Evolutionary conservation across 2,888 invertebrate species (phyloP), one percentile per base, ranked within the genome.

Genomic region (Dasysyrphus albostriatus): DNA sequence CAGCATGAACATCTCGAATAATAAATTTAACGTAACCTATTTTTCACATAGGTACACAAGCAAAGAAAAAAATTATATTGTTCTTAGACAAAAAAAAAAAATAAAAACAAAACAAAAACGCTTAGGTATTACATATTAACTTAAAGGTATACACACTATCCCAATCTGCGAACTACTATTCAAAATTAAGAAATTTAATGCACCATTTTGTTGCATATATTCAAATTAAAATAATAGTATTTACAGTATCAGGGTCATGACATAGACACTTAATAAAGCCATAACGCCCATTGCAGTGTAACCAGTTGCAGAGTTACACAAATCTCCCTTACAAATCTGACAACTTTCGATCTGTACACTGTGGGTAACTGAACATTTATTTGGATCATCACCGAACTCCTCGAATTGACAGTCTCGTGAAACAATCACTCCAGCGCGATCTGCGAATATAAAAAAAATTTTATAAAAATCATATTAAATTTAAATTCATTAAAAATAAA

Each of bases 291-390:
- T 63, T 7, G 90, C 88, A 69, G 90, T 56, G 49, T 89, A 89
- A 16, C 90, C 89, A 14, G 88, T 89, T n/a, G 92, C 90, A 0
- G 91, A 89, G 89, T 96, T 96, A 93, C 96, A 96, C 3, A 94
- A 94, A 88, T 96, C 95, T 39, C 94, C 94, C 77, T 95, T 95
- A 90, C 96, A 96, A 76, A 95, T 95, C 90, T 94, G 94, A 89
- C 96, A 96, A 77, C 83, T 90, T 7, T 91, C 90, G 47, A 92
- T 90, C 12, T 90, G 88, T 16, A 89, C 90, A 56, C 91, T 92
- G 88, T 91, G 91, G 10, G 90, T 90, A 32, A 92, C 91, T 12
- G 89, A 89, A 88, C 92, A 92, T n/a, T 88, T 91, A 73, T 90
- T 89, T 8, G 90, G 88, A 88, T 91, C 91, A 44, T 91, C 90